Evolutionary conservation across 2,113 vertebrate species (phyloP).

Genomic region (Dendropsophus ebraccatus): DNA sequence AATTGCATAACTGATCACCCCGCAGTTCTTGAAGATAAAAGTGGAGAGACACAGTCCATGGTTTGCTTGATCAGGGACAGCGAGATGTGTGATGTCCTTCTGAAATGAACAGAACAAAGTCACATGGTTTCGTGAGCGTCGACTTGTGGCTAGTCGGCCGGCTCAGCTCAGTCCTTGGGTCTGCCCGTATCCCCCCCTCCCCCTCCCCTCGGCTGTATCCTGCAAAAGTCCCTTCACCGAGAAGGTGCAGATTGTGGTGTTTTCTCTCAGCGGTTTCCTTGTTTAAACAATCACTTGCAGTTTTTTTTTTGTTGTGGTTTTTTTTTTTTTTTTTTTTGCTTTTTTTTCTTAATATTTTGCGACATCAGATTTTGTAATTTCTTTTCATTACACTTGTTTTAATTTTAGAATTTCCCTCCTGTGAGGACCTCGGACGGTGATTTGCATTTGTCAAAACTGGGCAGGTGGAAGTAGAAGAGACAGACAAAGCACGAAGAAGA

Average conservation of each 20-base stretch:
- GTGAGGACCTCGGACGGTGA: constrained; percentile 10
- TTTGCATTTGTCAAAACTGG: constrained; percentile 53
- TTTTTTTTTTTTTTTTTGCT: constrained; percentile 36
- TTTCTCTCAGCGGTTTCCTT: neutral
- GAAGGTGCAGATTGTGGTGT: constrained; percentile 54
- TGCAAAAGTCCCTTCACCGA: constrained; percentile 52
- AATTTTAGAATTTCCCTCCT: constrained; percentile 56
- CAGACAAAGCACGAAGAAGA: constrained; percentile 40
- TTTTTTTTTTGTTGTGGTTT: neutral
- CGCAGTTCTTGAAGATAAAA: constrained; percentile 23
- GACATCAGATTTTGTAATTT: constrained; percentile 56
- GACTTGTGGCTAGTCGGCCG: constrained; percentile 28
- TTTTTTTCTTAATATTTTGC: constrained; percentile 52
- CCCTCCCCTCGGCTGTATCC: neutral
- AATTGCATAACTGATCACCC: neutral
- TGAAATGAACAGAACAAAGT: constrained; percentile 55
- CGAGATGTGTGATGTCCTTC: constrained; percentile 22
- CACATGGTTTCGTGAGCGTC: constrained; percentile 43
- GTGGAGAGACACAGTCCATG: constrained; percentile 33
- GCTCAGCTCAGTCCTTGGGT: constrained; percentile 45
- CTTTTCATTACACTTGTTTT: constrained; percentile 51
- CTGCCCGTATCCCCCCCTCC: neutral
- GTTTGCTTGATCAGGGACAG: constrained; percentile 24
- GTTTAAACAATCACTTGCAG: constrained; percentile 40
- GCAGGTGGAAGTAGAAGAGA: constrained; percentile 54